Base-by-base conservation (phyloP, 1,140 invertebrate species). In the Heliconius eleuchia region DNA sequence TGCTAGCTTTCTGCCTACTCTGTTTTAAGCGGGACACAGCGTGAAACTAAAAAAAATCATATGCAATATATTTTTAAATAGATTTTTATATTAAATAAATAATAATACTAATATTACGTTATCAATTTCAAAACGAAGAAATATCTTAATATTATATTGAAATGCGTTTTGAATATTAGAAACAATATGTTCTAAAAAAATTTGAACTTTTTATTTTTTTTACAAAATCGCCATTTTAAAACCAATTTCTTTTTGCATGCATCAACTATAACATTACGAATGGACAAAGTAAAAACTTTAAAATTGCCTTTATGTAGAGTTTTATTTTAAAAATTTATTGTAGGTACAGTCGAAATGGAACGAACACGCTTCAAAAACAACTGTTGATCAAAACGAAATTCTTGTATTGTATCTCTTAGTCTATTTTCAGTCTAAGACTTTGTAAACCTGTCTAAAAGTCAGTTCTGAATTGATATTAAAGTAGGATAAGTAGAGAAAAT, bases 351-450 rank as follows among this genome's bases (percentile, higher is more conserved):
- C 4, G 9, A 66, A 66, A 27, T 66, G 27, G 60, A 66, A 66
- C 60, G 27, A 30, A 30, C 13, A 66, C 60, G 60, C 60, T 66
- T 66, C 60, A 66, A 30, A 27, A 66, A 66, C 60, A 66, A 66
- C 60, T 66, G 60, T 66, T 30, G 60, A 66, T 66, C 60, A 66
- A 66, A 66, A 66, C 30, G 23, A 66, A 66, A 66, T 66, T 66
- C 60, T 66, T 46, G 42, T 46, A 46, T 30, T 66, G 60, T 30
- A 30, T 27, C 60, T 66, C 23, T 30, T 30, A 66, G 60, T 66
- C 23, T 60, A 60, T 60, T 60, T 60, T 60, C 55, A 27, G 11
- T 19, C 55, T 23, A 60, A n/a, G n/a, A 60, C 55, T 60, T 60
- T 60, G 55, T 60, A 60, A 66, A 66, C 23, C 27, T 30, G 60